Conservation (phyloP, 1,140 invertebrate species). For the Tetragonula clypearis region DNA sequence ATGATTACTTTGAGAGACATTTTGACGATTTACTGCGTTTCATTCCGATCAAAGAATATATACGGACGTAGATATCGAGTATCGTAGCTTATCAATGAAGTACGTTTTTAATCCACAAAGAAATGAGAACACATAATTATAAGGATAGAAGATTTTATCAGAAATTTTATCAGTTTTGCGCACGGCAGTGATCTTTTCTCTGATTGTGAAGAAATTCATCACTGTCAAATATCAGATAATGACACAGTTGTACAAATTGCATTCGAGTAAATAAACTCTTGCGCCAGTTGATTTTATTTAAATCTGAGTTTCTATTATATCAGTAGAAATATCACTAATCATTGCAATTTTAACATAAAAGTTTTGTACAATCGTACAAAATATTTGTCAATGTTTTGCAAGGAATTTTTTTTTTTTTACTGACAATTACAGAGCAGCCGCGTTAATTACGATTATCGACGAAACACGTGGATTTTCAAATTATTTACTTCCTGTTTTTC, state of each 20-base stretch:
- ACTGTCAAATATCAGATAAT: neutral
- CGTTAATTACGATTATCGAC: neutral
- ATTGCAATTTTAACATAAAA: too few species aligned
- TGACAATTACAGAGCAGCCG: neutral
- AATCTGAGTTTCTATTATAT: too few species aligned
- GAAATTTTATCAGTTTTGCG: constrained; percentile 9
- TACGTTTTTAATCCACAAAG: neutral
- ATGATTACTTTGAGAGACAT: constrained; percentile 56
- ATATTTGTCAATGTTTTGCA: too few species aligned
- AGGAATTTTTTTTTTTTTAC: too few species aligned
- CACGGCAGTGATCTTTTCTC: neutral
- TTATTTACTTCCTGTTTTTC: neutral
- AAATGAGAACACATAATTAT: too few species aligned
- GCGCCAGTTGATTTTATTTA: too few species aligned
- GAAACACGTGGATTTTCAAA: too few species aligned
- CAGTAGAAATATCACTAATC: too few species aligned
- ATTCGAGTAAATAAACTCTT: too few species aligned
- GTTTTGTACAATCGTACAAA: too few species aligned
- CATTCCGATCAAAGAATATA: constrained; percentile 34
- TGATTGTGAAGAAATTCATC: neutral
- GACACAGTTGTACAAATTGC: too few species aligned
- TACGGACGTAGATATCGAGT: constrained; percentile 5
- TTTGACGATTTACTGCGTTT: constrained; percentile 15
- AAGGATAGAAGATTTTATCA: neutral
- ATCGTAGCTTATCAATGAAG: neutral